phyloP scores from a whole-genome alignment of 2,888 invertebrate genomes.

The Scaeva pyrastri region DNA sequence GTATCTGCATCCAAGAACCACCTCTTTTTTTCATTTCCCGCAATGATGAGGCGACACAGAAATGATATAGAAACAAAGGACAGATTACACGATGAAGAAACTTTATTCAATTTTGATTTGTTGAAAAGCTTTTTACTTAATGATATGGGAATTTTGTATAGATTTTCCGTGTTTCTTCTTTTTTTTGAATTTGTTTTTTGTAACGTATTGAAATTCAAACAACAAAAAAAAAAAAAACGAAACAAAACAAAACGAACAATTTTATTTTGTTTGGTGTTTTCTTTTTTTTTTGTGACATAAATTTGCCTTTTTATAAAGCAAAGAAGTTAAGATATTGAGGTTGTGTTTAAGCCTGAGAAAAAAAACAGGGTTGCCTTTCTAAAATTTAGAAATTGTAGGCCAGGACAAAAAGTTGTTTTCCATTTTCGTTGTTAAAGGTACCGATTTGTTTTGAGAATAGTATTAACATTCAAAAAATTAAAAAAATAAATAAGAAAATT shows the following conservation, averaged over 20 bases:
- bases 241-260: too few species aligned
- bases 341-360: not conserved
- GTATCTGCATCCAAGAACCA: not conserved
- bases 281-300: not conserved
- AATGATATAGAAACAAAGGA: constrained; percentile 30
- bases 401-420: too few species aligned
- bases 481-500: too few species aligned
- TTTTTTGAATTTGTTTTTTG: not conserved
- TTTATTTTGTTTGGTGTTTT: not conserved
- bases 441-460: too few species aligned
- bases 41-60: constrained; percentile 25
- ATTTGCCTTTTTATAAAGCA: not conserved
- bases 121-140: constrained; percentile 34
- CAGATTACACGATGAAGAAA: constrained; percentile 28
- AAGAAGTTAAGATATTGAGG: not conserved
- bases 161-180: not conserved
- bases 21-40: not conserved
- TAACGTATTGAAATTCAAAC: constrained; percentile 12
- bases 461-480: too few species aligned
- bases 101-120: constrained; percentile 34
- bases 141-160: constrained; percentile 11
- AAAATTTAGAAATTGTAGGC: too few species aligned
- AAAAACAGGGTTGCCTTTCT: not conserved
- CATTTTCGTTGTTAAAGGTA: too few species aligned
- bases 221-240: not conserved